These are phyloP conservation scores for Conops quadrifasciatus DNA, from an alignment of 2,888 invertebrate species.

Conservation along the genomic window DNA sequence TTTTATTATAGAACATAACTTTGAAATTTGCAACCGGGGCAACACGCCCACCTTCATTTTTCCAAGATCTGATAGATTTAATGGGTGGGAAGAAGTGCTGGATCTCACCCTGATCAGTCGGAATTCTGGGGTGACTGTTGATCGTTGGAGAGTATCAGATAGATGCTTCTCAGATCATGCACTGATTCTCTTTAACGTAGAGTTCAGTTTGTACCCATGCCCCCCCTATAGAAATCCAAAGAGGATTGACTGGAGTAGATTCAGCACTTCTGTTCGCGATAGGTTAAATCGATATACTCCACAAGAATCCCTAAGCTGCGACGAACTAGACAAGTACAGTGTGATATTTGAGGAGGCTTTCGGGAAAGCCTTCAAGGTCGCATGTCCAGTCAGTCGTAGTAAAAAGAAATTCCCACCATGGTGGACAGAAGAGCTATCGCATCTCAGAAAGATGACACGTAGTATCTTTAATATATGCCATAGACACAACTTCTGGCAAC, in stretches of 20 bases:
- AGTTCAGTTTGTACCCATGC: neutral
- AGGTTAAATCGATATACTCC: neutral
- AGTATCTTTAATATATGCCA: neutral
- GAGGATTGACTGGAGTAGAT: neutral
- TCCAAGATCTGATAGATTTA: neutral
- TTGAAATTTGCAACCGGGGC: neutral
- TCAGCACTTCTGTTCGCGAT: neutral
- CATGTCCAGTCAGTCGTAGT: neutral
- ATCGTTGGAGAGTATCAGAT: no score
- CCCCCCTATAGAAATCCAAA: neutral
- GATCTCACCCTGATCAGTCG: neutral
- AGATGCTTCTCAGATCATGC: neutral
- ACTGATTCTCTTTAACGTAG: neutral
- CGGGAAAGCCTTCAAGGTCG: neutral
- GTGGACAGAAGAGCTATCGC: neutral
- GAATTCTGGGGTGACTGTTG: neutral
- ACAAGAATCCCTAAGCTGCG: neutral
- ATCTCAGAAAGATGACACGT: neutral
- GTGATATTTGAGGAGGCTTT: neutral
- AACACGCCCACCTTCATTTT: slow-evolving; percentile 5
- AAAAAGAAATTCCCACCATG: neutral
- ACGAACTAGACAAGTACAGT: neutral
- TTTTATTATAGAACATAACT: neutral
- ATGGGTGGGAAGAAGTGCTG: slow-evolving; percentile 6
- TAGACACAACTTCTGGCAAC: neutral